Conservation (phyloP, 2,113 vertebrate genomes). For the Lethenteron camtschaticum region DNA sequence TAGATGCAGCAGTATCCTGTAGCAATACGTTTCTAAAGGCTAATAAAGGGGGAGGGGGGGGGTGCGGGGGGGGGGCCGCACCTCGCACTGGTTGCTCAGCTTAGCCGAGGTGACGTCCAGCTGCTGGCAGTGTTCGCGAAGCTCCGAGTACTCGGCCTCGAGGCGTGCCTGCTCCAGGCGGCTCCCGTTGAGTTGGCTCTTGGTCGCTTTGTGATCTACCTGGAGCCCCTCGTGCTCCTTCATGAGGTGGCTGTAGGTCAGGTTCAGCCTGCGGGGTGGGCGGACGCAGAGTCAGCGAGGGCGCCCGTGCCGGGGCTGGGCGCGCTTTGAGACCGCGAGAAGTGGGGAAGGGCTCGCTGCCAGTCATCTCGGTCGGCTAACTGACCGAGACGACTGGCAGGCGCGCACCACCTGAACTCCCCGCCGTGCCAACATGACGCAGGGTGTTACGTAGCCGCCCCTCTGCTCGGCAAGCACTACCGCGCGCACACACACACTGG, state of each 20-base stretch:
- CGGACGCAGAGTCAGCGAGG: too few relatives aligned
- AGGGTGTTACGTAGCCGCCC: too few relatives aligned
- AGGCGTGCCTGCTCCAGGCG: constrained; percentile 46
- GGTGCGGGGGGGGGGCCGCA: constrained; percentile 13
- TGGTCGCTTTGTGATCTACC: constrained; percentile 37
- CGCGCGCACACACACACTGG: too few relatives aligned
- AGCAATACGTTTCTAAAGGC: background rate
- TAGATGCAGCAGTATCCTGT: background rate
- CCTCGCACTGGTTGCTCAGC: constrained; percentile 51
- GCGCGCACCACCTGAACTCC: too few relatives aligned
- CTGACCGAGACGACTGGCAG: too few relatives aligned
- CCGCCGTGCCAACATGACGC: too few relatives aligned
- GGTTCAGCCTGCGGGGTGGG: constrained; percentile 27
- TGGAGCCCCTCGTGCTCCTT: constrained; percentile 36
- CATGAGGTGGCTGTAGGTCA: constrained; percentile 31
- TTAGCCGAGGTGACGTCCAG: constrained; percentile 42
- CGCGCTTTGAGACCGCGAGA: too few relatives aligned
- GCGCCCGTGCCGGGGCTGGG: too few relatives aligned
- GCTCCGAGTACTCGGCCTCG: constrained; percentile 35
- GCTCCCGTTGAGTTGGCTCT: constrained; percentile 32
- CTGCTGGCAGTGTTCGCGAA: constrained; percentile 50
- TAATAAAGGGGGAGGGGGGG: too few relatives aligned
- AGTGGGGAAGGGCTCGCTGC: too few relatives aligned
- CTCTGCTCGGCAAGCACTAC: too few relatives aligned
- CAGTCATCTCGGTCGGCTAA: too few relatives aligned